Evolutionary conservation across 2,888 invertebrate genomes (phyloP).

Genomic region (Scaptomyza tumidula): DNA sequence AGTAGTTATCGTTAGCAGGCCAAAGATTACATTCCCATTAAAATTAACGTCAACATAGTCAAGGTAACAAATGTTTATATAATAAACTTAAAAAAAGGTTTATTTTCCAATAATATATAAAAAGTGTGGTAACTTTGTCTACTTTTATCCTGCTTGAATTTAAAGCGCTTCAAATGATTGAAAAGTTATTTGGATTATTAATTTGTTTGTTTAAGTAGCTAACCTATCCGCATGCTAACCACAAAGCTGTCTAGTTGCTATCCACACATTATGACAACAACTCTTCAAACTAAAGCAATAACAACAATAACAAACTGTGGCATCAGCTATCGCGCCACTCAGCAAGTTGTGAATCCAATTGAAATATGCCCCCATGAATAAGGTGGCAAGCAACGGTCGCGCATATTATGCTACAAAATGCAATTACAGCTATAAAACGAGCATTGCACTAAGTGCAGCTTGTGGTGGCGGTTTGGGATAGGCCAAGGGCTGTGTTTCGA

Average conservation of each 20-base stretch:
- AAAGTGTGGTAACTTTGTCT: too few species aligned
- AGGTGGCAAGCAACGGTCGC: slow-evolving; percentile 18
- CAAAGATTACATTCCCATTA: too few species aligned
- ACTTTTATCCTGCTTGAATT: neutral
- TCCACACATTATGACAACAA: slow-evolving; percentile 51
- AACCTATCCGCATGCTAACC: slow-evolving; percentile 41
- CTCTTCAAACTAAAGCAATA: slow-evolving; percentile 53
- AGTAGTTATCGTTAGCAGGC: neutral
- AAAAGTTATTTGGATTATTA: neutral
- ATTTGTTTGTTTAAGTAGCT: neutral
- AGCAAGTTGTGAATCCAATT: slow-evolving; percentile 52
- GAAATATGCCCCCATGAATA: slow-evolving; percentile 36
- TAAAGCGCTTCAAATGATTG: neutral
- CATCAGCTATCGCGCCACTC: slow-evolving; percentile 40
- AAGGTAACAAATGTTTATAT: too few species aligned
- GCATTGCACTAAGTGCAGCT: slow-evolving; percentile 28
- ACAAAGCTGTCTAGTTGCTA: slow-evolving; percentile 42
- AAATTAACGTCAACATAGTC: too few species aligned
- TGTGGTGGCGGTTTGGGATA: neutral
- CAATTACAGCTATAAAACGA: slow-evolving; percentile 60
- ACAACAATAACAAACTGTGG: slow-evolving; percentile 11
- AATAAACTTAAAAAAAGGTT: too few species aligned
- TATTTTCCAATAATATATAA: too few species aligned
- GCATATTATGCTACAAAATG: slow-evolving; percentile 58
- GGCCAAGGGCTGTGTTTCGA: slow-evolving; percentile 1